Evolutionary conservation across 1,140 invertebrate genomes (phyloP).

Genomic region (Drosophila suzukii): DNA sequence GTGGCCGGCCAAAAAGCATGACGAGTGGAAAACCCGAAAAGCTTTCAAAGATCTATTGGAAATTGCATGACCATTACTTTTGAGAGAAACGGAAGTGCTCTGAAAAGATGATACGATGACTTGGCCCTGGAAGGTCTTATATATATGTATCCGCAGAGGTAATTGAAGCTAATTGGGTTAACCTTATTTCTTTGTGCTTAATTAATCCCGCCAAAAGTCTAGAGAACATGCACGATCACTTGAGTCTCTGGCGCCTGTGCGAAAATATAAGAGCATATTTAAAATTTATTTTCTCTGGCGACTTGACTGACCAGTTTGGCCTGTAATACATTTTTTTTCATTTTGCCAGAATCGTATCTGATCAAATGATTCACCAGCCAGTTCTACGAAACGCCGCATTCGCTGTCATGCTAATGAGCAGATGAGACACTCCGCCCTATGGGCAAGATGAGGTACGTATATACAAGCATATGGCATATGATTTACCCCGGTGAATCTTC

Average conservation of each 20-base stretch:
- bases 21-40: conserved; percentile 32
- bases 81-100: conserved; percentile 28
- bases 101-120: conserved; percentile 31
- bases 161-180: conserved; percentile 82
- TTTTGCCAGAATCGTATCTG: conserved; percentile 17
- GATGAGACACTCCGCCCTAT: conserved; percentile 23
- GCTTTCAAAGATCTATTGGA: conserved; percentile 20
- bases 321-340: background rate
- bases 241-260: conserved; percentile 26
- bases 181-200: conserved; percentile 52
- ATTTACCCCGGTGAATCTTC: conserved; percentile 35
- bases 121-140: background rate
- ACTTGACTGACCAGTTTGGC: conserved; percentile 61
- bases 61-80: conserved; percentile 37
- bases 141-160: conserved; percentile 1
- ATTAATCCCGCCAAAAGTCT: conserved; percentile 52
- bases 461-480: background rate
- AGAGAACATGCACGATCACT: conserved; percentile 28
- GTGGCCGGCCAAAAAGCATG: conserved; percentile 35
- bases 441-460: conserved; percentile 17
- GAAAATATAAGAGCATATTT: conserved; percentile 29
- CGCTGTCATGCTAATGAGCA: conserved; percentile 50
- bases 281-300: conserved; percentile 15
- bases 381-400: conserved; percentile 41
- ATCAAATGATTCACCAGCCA: conserved; percentile 38